Evolutionary conservation across 1,140 invertebrate genomes (phyloP), one percentile per base, ranked within the genome.

Genomic region (Heterodera schachtii): DNA sequence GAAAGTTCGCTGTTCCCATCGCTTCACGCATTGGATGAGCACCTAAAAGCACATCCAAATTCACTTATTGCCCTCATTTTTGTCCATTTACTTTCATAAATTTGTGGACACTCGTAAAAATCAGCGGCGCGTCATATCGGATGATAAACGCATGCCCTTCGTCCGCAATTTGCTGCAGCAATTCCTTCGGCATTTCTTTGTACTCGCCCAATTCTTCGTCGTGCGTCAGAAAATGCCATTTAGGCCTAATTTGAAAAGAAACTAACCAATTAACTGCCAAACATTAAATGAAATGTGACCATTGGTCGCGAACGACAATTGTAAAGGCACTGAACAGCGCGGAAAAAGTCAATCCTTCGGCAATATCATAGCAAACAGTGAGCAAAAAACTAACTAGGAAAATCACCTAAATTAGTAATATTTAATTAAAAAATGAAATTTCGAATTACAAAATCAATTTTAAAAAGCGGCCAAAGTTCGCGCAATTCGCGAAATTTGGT

Each of bases 321-420:
- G 87, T 89, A 41, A 89, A 81, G n/a, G 87, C 82, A 46, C 87
- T 88, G 60, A 89, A 87, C n/a, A 81, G 77, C 16, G 89, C 83
- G 5, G 87, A 82, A 21, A 87, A 60, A 8, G 88, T 82, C 21
- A 89, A 74, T 31, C 87, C 87, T 64, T 85, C 76, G 8, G 87
- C 85, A 86, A 89, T 83, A 73, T 89, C 87, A 67, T 86, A 88
- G 41, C 87, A 86, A 3, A 90, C 83, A 1, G 87, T 90, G 2
- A 86, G 66, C 44, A 90, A 73, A 19, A 90, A 78, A 75, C 81
- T 86, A 9, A 88, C 84, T 8, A 89, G 46, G 76, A 85, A 89
- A 73, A 89, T 89, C 2, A 86, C 66, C 87, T 88, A 67, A 52
- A n/a, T 64, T 64, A 11, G 49, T 0, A 52, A 52, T 16, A 52